phyloP scores from a whole-genome alignment of 2,888 invertebrate species.

The Rotaria sp. region DNA sequence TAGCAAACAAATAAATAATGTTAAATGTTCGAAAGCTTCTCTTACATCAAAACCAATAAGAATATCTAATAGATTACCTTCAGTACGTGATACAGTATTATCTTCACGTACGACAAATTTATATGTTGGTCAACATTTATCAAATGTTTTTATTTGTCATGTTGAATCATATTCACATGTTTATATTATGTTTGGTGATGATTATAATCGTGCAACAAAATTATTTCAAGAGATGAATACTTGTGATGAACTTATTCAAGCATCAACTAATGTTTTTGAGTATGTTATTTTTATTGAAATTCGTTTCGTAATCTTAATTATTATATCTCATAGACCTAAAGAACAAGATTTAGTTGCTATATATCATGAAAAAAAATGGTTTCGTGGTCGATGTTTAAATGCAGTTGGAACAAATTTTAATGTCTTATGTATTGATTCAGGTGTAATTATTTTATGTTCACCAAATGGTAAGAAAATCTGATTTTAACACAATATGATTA shows the following conservation, averaged over 20 bases:
- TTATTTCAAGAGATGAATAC: neutral
- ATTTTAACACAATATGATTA: neutral
- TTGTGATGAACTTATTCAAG: neutral
- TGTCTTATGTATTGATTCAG: neutral
- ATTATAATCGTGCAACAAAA: neutral
- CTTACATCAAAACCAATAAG: neutral
- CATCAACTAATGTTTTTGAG: neutral
- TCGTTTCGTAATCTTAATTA: neutral
- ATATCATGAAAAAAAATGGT: neutral
- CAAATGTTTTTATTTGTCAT: neutral
- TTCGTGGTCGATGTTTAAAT: neutral
- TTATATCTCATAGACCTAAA: neutral
- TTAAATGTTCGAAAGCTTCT: neutral
- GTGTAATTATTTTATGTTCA: neutral
- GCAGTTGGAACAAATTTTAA: neutral
- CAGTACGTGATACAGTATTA: neutral
- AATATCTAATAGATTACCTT: neutral
- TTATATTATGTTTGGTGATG: slow-evolving; percentile 8
- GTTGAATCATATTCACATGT: neutral
- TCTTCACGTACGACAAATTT: neutral
- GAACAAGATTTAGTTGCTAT: neutral
- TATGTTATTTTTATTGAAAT: neutral
- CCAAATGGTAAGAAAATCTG: neutral
- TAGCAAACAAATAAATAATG: neutral
- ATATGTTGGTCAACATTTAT: neutral